Conservation (phyloP, 2,113 vertebrate species). For the Macrotis lagotis region DNA sequence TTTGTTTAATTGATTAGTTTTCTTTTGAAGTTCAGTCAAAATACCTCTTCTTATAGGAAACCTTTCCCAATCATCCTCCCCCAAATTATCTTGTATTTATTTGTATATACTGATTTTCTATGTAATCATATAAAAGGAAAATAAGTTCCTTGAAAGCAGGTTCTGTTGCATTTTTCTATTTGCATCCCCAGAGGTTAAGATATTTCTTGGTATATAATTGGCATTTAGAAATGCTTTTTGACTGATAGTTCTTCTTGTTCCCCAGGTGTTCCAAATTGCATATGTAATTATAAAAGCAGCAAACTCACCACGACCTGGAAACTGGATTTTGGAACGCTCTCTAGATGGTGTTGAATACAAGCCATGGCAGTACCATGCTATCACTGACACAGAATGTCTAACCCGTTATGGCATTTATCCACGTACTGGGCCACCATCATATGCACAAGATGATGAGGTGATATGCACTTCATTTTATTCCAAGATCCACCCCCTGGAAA, state of each 20-base stretch:
- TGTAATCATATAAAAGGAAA: neutral
- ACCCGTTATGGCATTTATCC: conserved; percentile 93
- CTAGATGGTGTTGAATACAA: conserved; percentile 89
- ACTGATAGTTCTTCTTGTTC: conserved; percentile 8
- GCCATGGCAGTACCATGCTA: conserved; percentile 97
- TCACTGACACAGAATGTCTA: conserved; percentile 95
- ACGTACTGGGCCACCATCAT: conserved; percentile 91
- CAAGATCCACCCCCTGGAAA: conserved; percentile 97
- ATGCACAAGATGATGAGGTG: conserved; percentile 93
- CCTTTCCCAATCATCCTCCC: neutral
- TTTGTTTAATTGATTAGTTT: neutral
- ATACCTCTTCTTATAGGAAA: neutral
- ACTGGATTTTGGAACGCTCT: conserved; percentile 97
- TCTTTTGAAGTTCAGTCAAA: neutral
- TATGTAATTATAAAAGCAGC: conserved; percentile 97
- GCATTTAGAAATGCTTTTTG: neutral
- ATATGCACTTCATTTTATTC: conserved; percentile 99
- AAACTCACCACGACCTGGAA: conserved; percentile 96
- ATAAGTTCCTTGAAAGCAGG: neutral
- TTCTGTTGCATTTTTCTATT: neutral
- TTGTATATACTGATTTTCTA: neutral
- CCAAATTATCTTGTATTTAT: neutral
- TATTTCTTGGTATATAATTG: neutral
- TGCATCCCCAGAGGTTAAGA: neutral
- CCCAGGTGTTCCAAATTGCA: conserved; percentile 95